Evolutionary conservation across 2,797 vertebrate species (phyloP).

Genomic region (Lagocephalus sceleratus): DNA sequence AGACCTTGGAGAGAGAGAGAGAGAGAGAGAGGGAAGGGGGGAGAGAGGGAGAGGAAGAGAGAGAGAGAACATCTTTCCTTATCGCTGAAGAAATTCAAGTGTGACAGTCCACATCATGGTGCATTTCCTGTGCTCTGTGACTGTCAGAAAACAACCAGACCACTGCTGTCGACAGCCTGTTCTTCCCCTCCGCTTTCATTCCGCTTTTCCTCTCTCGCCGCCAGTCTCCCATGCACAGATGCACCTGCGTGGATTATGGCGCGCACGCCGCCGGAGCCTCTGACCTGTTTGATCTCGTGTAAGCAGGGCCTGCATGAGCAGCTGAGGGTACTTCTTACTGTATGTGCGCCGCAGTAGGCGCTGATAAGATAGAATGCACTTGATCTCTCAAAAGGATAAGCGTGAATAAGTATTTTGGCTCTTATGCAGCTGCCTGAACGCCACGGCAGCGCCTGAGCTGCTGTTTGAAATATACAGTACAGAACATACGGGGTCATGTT

Average conservation of each 20-base stretch:
- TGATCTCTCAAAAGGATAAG: conserved; percentile 72
- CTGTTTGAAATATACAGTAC: conserved; percentile 50
- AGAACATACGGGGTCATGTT: conserved; percentile 20
- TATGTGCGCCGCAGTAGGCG: conserved; percentile 53
- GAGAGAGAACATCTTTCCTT: conserved; percentile 47
- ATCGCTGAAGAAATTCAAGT: conserved; percentile 58
- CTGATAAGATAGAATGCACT: conserved; percentile 72
- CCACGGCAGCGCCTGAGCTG: conserved; percentile 61
- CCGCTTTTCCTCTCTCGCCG: not conserved
- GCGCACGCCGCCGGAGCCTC: conserved; percentile 57
- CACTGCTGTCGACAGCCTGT: conserved; percentile 45
- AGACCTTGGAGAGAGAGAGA: conserved; percentile 12
- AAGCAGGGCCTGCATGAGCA: conserved; percentile 62
- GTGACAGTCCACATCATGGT: conserved; percentile 60
- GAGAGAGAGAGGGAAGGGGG: conserved; percentile 1
- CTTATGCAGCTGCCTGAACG: conserved; percentile 51
- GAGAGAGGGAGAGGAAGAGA: conserved; percentile 1
- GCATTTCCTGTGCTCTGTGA: conserved; percentile 57
- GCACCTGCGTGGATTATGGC: conserved; percentile 64
- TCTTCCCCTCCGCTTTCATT: not conserved
- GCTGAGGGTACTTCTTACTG: conserved; percentile 64
- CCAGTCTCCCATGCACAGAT: conserved; percentile 17
- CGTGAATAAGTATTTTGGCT: conserved; percentile 71
- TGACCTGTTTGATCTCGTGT: conserved; percentile 66
- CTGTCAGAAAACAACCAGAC: conserved; percentile 66